Percentiles rank a stretch among this genome's conserved stretches.
These are phyloP conservation scores for Synanthedon vespiformis DNA, from an alignment of 2,888 invertebrate genomes.

Conservation along the genomic window DNA sequence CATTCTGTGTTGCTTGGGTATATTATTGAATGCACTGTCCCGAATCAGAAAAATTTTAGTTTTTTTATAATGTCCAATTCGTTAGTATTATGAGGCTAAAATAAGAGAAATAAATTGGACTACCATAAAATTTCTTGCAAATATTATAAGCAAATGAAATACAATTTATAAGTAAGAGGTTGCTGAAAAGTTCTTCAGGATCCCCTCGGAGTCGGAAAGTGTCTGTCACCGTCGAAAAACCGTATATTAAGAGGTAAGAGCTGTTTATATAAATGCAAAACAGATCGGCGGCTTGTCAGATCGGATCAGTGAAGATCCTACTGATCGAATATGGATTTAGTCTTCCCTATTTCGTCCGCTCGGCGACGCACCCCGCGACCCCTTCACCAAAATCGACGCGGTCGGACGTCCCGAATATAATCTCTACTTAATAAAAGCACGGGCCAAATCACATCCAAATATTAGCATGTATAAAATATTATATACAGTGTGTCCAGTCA, in stretches of 20 bases:
- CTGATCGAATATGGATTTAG: constrained; percentile 70
- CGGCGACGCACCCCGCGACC: constrained; percentile 42
- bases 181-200: background rate
- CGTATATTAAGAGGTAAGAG: constrained; percentile 57
- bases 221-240: constrained; percentile 28
- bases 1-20: too few species aligned
- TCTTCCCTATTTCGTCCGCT: constrained; percentile 50
- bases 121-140: background rate
- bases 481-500: too few species aligned
- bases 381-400: constrained; percentile 25
- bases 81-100: too few species aligned
- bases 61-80: too few species aligned
- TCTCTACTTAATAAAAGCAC: constrained; percentile 32
- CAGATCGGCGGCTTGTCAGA: constrained; percentile 68
- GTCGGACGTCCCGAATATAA: constrained; percentile 66
- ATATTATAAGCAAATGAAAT: background rate
- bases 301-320: constrained; percentile 61
- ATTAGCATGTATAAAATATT: too few species aligned
- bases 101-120: too few species aligned
- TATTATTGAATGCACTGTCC: too few species aligned
- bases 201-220: constrained; percentile 10
- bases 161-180: too few species aligned
- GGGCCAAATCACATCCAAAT: background rate
- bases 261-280: constrained; percentile 71
- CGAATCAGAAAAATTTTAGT: too few species aligned